Evolutionary conservation across 92 coral and sea anemone genomes (phyloP), one percentile per base, ranked within the genome.

Genomic region (Scolanthus callimorphus): DNA sequence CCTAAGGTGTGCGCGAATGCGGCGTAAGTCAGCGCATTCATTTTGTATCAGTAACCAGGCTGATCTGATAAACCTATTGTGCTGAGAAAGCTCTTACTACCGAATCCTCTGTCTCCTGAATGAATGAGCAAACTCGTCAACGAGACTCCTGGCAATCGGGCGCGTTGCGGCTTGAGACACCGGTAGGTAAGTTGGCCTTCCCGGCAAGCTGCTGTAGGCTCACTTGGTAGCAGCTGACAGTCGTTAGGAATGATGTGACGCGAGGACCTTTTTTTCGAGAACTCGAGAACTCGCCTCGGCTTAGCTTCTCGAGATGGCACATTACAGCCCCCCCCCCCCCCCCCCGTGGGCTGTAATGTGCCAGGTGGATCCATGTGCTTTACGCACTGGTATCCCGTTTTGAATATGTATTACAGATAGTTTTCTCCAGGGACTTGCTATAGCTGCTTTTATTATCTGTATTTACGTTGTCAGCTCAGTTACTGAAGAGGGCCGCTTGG

Each of bases 11-110:
- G n/a, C n/a, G n/a, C n/a, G n/a, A n/a, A n/a, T n/a, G n/a, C n/a
- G n/a, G n/a, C n/a, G n/a, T n/a, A n/a, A n/a, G 54, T 48, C 78
- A 12, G 68, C 68, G 43, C 67, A 79, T 13, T 63, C 62, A 22
- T 48, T 58, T 60, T 77, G 89, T 28, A 79, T 57, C 25, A 62
- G 53, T 2, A 31, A 22, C 89, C 41, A 34, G 15, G 41, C 41
- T 34, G 41, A 15, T 34, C 41, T 6, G 15, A 6, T 34, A 6
- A 15, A 34, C 15, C 8, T 34, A 6, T 34, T 34, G 15, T 34
- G 41, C 6, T 15, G 15, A 34, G 41, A 15, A 31, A 27, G 57
- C 53, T 11, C 71, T 73, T 19, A 81, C 75, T 15, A 67, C 78
- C 3, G 41, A 34, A 15, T 34, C 41, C 15, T 15, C 41, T 6